phyloP scores from a whole-genome alignment of 2,113 vertebrate species.

The Nothocercus nigrocapillus region DNA sequence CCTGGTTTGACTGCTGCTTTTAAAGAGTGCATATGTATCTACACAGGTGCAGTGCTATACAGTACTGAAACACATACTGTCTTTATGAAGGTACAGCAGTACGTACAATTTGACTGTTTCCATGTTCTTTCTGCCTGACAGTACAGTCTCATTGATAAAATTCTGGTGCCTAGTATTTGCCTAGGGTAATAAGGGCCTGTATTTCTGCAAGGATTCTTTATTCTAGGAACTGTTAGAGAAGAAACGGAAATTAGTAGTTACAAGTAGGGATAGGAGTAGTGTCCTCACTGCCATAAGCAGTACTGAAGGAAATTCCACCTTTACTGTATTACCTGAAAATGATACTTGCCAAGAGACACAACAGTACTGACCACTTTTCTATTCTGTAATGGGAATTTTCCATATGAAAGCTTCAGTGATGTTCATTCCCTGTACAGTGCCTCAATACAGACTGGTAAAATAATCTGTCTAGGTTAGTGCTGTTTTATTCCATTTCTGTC shows the following conservation, averaged over 20 bases:
- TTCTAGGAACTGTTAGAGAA: background rate
- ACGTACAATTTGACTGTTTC: background rate
- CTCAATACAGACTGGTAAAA: background rate
- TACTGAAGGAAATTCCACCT: background rate
- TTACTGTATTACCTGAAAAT: background rate
- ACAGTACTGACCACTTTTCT: background rate
- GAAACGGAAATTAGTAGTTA: background rate
- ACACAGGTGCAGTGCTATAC: background rate
- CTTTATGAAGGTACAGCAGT: background rate
- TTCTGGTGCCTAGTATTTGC: background rate
- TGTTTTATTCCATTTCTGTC: background rate
- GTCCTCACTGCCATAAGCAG: background rate
- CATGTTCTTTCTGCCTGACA: background rate
- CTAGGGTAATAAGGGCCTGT: background rate
- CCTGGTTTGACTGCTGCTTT: background rate
- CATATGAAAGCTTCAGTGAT: background rate
- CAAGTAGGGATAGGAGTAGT: background rate
- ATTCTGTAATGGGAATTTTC: background rate
- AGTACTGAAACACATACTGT: background rate
- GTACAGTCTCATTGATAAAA: background rate
- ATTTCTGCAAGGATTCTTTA: background rate
- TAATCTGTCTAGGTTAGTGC: background rate
- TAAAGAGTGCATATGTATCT: background rate
- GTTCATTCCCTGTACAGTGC: background rate
- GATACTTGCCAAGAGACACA: background rate